phyloP scores from a whole-genome alignment of 2,888 invertebrate genomes.

The Clostera curtula region DNA sequence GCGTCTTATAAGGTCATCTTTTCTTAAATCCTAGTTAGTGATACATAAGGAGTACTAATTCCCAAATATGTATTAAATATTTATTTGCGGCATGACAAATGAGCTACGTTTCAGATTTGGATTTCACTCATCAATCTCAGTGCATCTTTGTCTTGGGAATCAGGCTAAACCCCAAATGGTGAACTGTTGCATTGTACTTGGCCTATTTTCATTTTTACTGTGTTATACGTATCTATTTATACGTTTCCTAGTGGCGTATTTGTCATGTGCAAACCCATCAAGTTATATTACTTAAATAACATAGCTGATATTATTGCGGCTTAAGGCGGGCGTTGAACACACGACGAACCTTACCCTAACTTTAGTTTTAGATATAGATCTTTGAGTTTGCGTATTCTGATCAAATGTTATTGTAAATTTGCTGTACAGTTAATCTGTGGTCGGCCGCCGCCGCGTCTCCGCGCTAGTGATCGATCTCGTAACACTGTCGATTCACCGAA shows the following conservation, averaged over 20 bases:
- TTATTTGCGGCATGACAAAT: slow-evolving; percentile 58
- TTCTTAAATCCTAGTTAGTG: slow-evolving; percentile 65
- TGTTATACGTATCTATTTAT: slow-evolving; percentile 32
- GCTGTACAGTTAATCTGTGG: slow-evolving; percentile 57
- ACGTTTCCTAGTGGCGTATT: slow-evolving; percentile 43
- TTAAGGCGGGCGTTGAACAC: slow-evolving; percentile 65
- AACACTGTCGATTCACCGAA: slow-evolving; percentile 59
- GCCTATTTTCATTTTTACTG: slow-evolving; percentile 62
- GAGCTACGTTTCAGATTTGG: slow-evolving; percentile 39
- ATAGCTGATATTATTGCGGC: slow-evolving; percentile 68
- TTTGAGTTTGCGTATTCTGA: slow-evolving; percentile 69
- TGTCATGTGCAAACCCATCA: slow-evolving; percentile 58
- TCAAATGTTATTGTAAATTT: slow-evolving; percentile 71
- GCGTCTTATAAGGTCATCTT: slow-evolving; percentile 54
- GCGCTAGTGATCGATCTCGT: slow-evolving; percentile 35
- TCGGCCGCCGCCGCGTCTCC: slow-evolving; percentile 45
- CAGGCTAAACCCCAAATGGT: slow-evolving; percentile 58
- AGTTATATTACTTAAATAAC: slow-evolving; percentile 63
- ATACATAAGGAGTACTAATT: slow-evolving; percentile 63
- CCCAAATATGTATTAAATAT: slow-evolving; percentile 53
- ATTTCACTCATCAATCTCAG: slow-evolving; percentile 36
- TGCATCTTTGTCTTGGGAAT: slow-evolving; percentile 28
- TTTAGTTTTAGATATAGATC: slow-evolving; percentile 62
- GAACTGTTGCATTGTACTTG: slow-evolving; percentile 60
- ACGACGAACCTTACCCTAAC: slow-evolving; percentile 54